Conservation (phyloP, 2,113 vertebrate genomes). For the Pogona vitticeps region DNA sequence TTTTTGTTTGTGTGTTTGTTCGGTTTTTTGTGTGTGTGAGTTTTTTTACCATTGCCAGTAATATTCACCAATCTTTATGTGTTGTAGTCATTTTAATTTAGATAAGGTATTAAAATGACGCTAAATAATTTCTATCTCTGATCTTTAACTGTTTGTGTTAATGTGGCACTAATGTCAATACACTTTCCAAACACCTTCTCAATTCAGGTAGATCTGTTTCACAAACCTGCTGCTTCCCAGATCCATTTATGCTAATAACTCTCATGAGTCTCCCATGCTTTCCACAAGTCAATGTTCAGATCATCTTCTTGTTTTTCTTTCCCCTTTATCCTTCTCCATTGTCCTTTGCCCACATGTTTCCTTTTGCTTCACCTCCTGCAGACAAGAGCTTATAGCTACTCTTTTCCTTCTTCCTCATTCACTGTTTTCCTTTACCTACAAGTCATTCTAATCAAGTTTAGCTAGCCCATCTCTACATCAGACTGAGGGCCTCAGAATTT, state of each 20-base stretch:
- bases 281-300: not conserved
- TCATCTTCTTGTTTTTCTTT: not conserved
- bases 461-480: not conserved
- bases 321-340: no score
- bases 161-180: not conserved
- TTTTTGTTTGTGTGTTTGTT: no score
- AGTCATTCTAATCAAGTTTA: not conserved
- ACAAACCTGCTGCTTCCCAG: not conserved
- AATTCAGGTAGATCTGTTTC: not conserved
- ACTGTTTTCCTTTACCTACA: not conserved
- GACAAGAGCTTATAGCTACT: not conserved
- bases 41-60: not conserved
- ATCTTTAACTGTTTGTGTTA: not conserved
- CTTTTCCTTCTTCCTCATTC: not conserved
- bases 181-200: not conserved
- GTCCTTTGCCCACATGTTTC: not conserved
- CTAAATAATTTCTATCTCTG: no score
- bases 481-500: not conserved
- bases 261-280: not conserved
- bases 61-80: not conserved
- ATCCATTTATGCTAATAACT: not conserved
- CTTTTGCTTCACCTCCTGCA: not conserved
- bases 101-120: not conserved
- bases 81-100: not conserved
- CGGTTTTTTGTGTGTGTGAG: no score